Evolutionary conservation across 2,888 invertebrate species (phyloP).

Genomic region (Achlya flavicornis): DNA sequence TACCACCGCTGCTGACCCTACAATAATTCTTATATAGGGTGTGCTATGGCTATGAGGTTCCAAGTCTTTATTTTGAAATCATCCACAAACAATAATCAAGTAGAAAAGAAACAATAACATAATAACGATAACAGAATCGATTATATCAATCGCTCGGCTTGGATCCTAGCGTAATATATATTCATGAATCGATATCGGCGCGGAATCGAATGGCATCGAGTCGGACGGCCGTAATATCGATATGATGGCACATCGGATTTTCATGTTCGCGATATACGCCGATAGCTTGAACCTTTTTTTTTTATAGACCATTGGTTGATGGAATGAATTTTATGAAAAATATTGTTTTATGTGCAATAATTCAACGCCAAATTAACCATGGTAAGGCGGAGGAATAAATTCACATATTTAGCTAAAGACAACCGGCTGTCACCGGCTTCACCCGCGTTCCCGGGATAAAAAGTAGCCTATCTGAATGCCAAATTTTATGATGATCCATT

Average conservation of each 20-base stretch:
- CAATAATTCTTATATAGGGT: no score
- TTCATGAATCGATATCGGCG: slow-evolving; percentile 63
- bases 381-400: no score
- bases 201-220: slow-evolving; percentile 41
- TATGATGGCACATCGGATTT: slow-evolving; percentile 59
- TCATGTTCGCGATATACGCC: slow-evolving; percentile 43
- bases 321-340: slow-evolving; percentile 10
- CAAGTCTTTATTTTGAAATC: background rate
- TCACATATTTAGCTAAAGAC: no score
- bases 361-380: no score
- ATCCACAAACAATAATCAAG: background rate
- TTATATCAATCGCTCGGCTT: slow-evolving; percentile 35
- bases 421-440: no score
- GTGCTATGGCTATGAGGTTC: background rate
- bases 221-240: slow-evolving; percentile 59
- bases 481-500: no score
- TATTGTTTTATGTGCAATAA: background rate
- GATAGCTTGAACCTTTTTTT: slow-evolving; percentile 36
- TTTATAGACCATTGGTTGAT: slow-evolving; percentile 22
- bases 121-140: slow-evolving; percentile 31
- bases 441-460: no score
- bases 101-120: slow-evolving; percentile 1
- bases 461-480: no score
- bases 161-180: slow-evolving; percentile 51
- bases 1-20: no score